A percentile compares a stretch with the other conserved stretches of the same genome.
Conservation (phyloP, 2,888 invertebrate species). For the Hydraecia micacea region DNA sequence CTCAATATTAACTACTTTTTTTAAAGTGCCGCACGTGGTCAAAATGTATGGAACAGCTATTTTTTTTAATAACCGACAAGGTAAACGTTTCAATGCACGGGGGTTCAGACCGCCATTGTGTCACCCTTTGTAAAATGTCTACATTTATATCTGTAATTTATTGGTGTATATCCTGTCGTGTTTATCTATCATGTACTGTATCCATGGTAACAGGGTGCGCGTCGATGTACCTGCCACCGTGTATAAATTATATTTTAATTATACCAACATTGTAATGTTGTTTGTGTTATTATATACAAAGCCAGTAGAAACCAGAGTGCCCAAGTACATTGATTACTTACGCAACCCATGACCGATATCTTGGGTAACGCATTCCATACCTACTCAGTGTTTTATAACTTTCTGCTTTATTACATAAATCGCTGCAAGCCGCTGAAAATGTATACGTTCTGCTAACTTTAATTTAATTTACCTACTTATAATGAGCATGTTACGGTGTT, state of each 20-base stretch:
- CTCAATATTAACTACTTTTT: too few relatives aligned
- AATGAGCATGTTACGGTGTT: slow-evolving; percentile 35
- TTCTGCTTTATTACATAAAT: slow-evolving; percentile 68
- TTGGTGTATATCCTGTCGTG: too few relatives aligned
- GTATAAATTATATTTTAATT: background rate
- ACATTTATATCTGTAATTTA: too few relatives aligned
- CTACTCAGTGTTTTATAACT: slow-evolving; percentile 72
- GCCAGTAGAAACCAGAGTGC: slow-evolving; percentile 11
- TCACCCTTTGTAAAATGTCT: too few relatives aligned
- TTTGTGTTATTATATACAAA: slow-evolving; percentile 23
- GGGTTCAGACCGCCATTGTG: too few relatives aligned
- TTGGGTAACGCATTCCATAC: slow-evolving; percentile 78
- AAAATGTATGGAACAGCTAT: background rate
- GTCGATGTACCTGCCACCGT: background rate
- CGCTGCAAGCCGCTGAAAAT: slow-evolving; percentile 49
- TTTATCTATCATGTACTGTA: background rate
- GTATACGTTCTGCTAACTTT: slow-evolving; percentile 38
- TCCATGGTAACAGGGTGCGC: background rate
- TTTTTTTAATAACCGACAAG: background rate
- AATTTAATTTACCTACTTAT: slow-evolving; percentile 45
- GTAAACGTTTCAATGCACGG: background rate
- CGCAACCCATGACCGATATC: slow-evolving; percentile 78
- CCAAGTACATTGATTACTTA: slow-evolving; percentile 70
- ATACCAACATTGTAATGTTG: slow-evolving; percentile 1
- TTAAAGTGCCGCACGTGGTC: too few relatives aligned